Conservation (phyloP, 2,113 vertebrate genomes). For the Suricata suricatta region DNA sequence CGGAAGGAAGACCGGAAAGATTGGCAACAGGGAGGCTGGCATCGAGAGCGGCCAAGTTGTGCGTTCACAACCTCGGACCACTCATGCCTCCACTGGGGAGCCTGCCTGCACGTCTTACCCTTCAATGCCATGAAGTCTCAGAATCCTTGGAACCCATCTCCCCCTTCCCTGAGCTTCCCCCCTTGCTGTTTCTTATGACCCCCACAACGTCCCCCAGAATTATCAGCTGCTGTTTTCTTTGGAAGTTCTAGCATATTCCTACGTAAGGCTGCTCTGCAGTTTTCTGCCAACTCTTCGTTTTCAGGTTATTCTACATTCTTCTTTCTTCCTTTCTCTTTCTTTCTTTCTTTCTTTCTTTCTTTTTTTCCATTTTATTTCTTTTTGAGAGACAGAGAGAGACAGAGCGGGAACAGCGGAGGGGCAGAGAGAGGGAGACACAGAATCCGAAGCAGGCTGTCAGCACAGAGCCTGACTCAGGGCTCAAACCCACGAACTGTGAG, state of each 20-base stretch:
- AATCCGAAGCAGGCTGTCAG: too few species aligned
- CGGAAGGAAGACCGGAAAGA: background rate
- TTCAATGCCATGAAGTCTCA: background rate
- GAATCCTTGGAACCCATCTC: background rate
- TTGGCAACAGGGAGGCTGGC: background rate
- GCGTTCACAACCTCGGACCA: accelerated
- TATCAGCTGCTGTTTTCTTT: background rate
- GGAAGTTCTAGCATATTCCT: background rate
- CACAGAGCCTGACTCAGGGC: too few species aligned
- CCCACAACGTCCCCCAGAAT: background rate
- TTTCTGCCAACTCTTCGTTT: background rate
- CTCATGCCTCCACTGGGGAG: accelerated
- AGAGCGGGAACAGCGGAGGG: too few species aligned
- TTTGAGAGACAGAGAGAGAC: too few species aligned
- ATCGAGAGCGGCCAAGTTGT: accelerated
- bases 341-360: conserved; percentile 3
- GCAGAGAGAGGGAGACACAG: too few species aligned
- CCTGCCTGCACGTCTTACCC: background rate
- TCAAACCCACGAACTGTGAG: too few species aligned
- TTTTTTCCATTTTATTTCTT: background rate
- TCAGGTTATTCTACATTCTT: background rate
- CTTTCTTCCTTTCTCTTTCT: too few species aligned
- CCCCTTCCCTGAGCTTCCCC: background rate
- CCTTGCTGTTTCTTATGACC: background rate
- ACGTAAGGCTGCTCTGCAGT: background rate